Evolutionary conservation across 2,113 vertebrate genomes (phyloP), one percentile per base, ranked within the genome.

Genomic region (Takifugu flavidus): DNA sequence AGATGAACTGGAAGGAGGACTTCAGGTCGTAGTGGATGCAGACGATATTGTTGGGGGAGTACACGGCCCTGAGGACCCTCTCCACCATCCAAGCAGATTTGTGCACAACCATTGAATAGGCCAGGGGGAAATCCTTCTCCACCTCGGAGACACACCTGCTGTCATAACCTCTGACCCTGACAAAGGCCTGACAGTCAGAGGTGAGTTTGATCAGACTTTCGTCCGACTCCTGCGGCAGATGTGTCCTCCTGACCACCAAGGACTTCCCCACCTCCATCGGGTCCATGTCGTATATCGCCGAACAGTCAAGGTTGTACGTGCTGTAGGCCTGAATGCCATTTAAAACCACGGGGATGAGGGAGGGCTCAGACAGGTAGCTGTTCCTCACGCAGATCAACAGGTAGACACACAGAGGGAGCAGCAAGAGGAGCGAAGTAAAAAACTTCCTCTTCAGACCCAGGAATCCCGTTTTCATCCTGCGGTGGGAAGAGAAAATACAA

Each of bases 201-300:
- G 90, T 93, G 67, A 97, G 72, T 13, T 83, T 77, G 29, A 67
- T 8, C 1, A 98, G 85, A 34, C 87, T 89, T 25, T 93, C 90
- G 77, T 98, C 96, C 8, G 80, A 70, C 64, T 94, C 85, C 79
- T 95, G 92, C 14, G 92, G 76, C 49, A 91, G 86, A 0, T 86
- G 62, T 51, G 82, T 92, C 66, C 57, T 89, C 70, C 92, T 89
- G 82, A 97, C 89, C 59, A 92, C 87, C 72, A 98, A 89, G 8
- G 91, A 90, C 79, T 93, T 97, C 13, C 94, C 94, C 67, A 96
- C 91, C 80, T 98, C 96, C 71, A 57, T 64, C 2, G 96, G 95
- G 67, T 96, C 94, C 74, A 93, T 88, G 25, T 97, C 80, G 25
- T 95, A 96, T 76, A 98, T 74, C 14, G 80, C 90, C 0, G 87